These are phyloP conservation scores for Pachypeltis micranthus DNA, from an alignment of 1,140 invertebrate species.

Conservation along the genomic window DNA sequence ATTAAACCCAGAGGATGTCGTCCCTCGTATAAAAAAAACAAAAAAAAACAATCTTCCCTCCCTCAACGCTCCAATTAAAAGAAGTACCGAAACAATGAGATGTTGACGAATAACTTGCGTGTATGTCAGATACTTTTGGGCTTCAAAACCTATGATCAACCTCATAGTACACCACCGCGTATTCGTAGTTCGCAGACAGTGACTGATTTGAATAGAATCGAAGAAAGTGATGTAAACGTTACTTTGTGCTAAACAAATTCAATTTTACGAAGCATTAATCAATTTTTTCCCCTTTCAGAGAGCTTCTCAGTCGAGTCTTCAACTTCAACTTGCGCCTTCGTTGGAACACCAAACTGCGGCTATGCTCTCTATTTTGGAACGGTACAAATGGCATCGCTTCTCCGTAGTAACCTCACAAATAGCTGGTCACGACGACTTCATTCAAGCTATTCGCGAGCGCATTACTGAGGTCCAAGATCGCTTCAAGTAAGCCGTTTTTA, in stretches of 20 bases:
- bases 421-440: conserved; percentile 87
- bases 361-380: conserved; percentile 81
- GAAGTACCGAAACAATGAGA: too few species aligned
- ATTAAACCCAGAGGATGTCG: too few species aligned
- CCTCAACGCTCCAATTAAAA: too few species aligned
- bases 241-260: not conserved
- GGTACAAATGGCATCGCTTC: conserved; percentile 95
- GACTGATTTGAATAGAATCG: too few species aligned
- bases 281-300: conserved; percentile 38
- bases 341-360: conserved; percentile 86
- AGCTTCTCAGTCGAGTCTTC: conserved; percentile 68
- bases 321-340: conserved; percentile 83
- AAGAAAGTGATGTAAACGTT: not conserved
- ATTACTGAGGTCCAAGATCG: conserved; percentile 72
- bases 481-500: conserved; percentile 49
- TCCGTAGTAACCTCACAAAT: conserved; percentile 86
- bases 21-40: too few species aligned
- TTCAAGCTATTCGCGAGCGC: conserved; percentile 77
- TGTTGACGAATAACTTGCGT: too few species aligned
- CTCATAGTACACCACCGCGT: too few species aligned
- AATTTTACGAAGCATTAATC: not conserved
- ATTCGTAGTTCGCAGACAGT: too few species aligned
- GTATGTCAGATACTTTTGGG: too few species aligned
- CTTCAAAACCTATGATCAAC: too few species aligned
- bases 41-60: too few species aligned